Conservation (phyloP, 2,888 invertebrate genomes). For the Agrochola macilenta region DNA sequence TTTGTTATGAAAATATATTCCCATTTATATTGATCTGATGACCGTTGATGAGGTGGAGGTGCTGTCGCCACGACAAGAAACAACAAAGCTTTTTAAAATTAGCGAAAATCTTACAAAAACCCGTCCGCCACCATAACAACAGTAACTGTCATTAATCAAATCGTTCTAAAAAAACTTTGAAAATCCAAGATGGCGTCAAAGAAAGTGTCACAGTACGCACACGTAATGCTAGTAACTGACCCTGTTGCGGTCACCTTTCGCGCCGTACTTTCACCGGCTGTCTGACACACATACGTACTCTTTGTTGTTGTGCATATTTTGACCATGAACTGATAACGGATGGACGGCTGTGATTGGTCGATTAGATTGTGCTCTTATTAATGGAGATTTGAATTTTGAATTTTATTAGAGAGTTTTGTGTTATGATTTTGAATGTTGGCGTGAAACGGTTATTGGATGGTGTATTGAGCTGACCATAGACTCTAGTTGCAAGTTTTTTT, state of each 20-base stretch:
- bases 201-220: conserved; percentile 84
- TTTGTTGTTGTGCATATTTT: conserved; percentile 62
- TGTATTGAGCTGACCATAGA: background rate
- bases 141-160: conserved; percentile 58
- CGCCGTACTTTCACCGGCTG: conserved; percentile 85
- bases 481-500: background rate
- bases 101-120: background rate
- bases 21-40: background rate
- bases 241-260: conserved; percentile 84
- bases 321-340: conserved; percentile 70
- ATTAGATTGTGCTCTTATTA: conserved; percentile 41
- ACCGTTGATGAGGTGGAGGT: background rate
- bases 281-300: conserved; percentile 78
- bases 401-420: conserved; percentile 38
- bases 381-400: conserved; percentile 41
- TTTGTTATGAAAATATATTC: background rate
- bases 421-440: conserved; percentile 13
- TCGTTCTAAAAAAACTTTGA: conserved; percentile 52
- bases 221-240: conserved; percentile 88
- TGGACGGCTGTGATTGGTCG: conserved; percentile 43
- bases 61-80: background rate
- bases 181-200: conserved; percentile 74
- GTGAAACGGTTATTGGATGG: background rate
- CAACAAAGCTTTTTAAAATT: background rate
- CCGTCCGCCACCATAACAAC: conserved; percentile 47